phyloP scores from a whole-genome alignment of 2,888 invertebrate species.

The Chaitophorus viminalis region DNA sequence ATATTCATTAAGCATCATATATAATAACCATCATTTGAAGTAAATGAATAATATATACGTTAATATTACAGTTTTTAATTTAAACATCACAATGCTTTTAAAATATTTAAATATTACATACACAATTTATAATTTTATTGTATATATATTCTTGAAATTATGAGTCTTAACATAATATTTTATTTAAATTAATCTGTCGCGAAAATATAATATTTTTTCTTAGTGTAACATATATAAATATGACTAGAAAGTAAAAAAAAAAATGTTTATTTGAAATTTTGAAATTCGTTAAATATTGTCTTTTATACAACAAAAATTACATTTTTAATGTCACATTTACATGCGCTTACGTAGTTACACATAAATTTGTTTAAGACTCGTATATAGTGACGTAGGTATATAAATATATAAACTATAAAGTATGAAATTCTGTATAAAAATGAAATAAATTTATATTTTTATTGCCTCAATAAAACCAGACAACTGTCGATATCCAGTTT shows the following conservation, averaged over 20 bases:
- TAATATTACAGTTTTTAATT: background rate
- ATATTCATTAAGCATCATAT: no score
- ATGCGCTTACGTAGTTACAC: background rate
- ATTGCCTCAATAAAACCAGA: slow-evolving; percentile 12
- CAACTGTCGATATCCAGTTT: slow-evolving; percentile 4
- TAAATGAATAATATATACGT: background rate
- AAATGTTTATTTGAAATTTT: background rate
- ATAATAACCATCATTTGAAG: background rate
- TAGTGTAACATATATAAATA: background rate
- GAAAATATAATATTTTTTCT: background rate
- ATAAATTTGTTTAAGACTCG: background rate
- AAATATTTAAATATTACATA: background rate
- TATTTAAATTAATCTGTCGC: background rate
- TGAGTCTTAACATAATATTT: background rate
- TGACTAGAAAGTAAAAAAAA: background rate
- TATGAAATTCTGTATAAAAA: slow-evolving; percentile 6
- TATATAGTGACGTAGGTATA: background rate
- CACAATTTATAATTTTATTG: background rate
- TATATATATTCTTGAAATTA: background rate
- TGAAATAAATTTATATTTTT: slow-evolving; percentile 26
- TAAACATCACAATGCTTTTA: background rate
- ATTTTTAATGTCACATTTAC: background rate
- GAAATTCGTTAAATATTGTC: background rate
- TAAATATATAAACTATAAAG: slow-evolving; percentile 1
- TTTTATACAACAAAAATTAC: background rate